Evolutionary conservation across 2,888 invertebrate species (phyloP), one percentile per base, ranked within the genome.

Genomic region (Tetragnatha montana): DNA sequence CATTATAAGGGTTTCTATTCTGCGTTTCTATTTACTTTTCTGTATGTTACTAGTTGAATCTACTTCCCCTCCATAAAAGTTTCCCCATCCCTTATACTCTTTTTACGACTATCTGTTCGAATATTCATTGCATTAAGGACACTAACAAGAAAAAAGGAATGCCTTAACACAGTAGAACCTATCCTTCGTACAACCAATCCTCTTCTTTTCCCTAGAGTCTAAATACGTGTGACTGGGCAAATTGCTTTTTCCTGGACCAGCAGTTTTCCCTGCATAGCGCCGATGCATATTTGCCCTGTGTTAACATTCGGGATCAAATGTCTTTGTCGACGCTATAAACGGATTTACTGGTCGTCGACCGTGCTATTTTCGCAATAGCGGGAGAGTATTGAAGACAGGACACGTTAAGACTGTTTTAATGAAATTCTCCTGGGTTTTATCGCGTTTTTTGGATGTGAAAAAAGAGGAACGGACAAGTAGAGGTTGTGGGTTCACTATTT

Each of bases 201-300:
- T 6, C 60, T 60, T 60, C 8, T n/a, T 74, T 51, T 69, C 69
- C 21, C 68, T 35, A 10, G 80, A 69, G 69, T 14, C n/a, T 68
- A n/a, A 47, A 22, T 51, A 60, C 73, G 60, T 10, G 49, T 47
- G 21, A 73, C 73, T n/a, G 69, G 10, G 80, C 69, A 69, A 80
- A 80, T 80, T 69, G 19, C 80, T 69, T 7, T 35, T 80, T 69
- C 74, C 22, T 74, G 14, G 49, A 50, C 51, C 71, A 50, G 49
- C n/a, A n/a, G 4, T 47, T 75, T 74, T 74, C 49, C 47, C 51
- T 19, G 21, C 71, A 71, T 70, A 71, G 21, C 70, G 47, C 50
- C 7, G 22, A 81, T n/a, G 81, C 35, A 50, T 74, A 60, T 82
- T 82, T 82, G 73, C 82, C 22, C n/a, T 60, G 81, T 73, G 81